Evolutionary conservation across 1,140 invertebrate genomes (phyloP), one percentile per base, ranked within the genome.

Genomic region (Zophobas atratus): DNA sequence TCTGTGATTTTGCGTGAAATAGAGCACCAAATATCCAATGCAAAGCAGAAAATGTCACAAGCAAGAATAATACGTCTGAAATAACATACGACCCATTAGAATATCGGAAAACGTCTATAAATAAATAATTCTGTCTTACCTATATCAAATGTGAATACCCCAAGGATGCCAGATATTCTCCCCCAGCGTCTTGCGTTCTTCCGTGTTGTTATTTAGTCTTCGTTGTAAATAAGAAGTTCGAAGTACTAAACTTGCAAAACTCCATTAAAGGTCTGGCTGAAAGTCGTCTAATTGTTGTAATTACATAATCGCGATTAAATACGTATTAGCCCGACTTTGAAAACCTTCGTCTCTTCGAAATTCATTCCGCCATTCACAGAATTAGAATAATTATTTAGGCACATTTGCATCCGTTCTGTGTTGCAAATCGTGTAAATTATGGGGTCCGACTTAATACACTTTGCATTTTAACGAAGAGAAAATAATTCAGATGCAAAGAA

Each of bases 381-480:
- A 51, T 51, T 35, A 38, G 35, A 35, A 36, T 60, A 60, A 60
- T 60, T 60, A 60, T 39, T 38, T 60, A 60, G n/a, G 36, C 6
- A 38, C 56, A 60, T 60, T 60, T 60, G 56, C 56, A 60, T 60
- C 56, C 33, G 56, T 38, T 60, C 56, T 5, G 32, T 8, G 56
- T 60, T 60, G 56, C 36, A 60, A 60, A 60, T 6, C 35, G 56
- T 39, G 34, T 6, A 60, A 60, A 60, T 60, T 60, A 60, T 60
- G 56, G 56, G 56, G 34, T 60, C 36, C 35, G 36, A 60, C 56
- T 60, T 60, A 60, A 60, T 35, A 60, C 56, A 60, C 56, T 60
- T 60, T 60, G 56, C 56, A 60, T 60, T 60, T 60, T 20, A 60
- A 60, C 56, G 56, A 38, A 39, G 34, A 8, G 56, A 60, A 60